Conservation (phyloP, 2,113 vertebrate genomes). For the Urocynchramus pylzowi region DNA sequence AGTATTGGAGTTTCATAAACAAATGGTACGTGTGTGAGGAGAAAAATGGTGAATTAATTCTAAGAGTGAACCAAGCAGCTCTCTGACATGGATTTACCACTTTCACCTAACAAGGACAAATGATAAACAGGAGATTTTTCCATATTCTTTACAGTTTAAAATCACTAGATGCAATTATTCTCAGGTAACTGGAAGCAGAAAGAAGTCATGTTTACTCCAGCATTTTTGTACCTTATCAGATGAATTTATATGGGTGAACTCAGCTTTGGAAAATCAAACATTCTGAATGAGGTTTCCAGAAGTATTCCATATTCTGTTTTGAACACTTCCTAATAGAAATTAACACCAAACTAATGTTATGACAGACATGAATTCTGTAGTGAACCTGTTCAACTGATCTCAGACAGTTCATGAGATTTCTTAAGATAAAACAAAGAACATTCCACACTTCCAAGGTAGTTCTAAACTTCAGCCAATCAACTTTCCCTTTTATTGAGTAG, state of each 20-base stretch:
- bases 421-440: background rate
- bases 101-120: background rate
- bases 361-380: background rate
- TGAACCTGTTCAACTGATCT: background rate
- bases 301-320: background rate
- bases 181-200: slow-evolving; percentile 9
- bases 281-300: background rate
- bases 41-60: background rate
- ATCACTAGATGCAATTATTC: background rate
- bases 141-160: background rate
- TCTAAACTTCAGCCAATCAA: background rate
- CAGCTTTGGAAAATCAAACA: background rate
- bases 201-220: background rate
- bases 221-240: background rate
- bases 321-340: background rate
- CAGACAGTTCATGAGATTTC: background rate
- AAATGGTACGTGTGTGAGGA: background rate
- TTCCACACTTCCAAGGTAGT: background rate
- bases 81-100: background rate
- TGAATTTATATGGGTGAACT: background rate
- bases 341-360: background rate
- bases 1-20: background rate
- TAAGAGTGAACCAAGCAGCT: background rate
- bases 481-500: background rate
- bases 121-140: background rate